Evolutionary conservation across 2,888 invertebrate genomes (phyloP), one percentile per base, ranked within the genome.

Genomic region (Volucella inanis): DNA sequence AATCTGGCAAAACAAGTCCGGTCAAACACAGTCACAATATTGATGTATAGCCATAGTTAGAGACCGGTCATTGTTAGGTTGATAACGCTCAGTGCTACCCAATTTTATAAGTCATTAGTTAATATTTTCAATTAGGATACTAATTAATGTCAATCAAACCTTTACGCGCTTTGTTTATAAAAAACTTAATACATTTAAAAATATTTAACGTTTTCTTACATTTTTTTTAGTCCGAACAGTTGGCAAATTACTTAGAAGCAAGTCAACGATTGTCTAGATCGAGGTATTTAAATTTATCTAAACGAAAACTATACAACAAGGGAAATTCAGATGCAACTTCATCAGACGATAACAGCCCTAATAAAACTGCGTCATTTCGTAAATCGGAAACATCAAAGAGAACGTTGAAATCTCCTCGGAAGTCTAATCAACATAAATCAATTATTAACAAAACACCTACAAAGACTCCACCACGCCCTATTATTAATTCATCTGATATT

Each of bases 261-360:
- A 70, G 74, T 47, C 2, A 74, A 57, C 41, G 3, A 1, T 12
- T 78, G 8, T 8, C 38, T n/a, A 70, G 31, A 10, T 57, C 47
- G 3, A 52, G 31, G 10, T 70, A 47, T 38, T 52, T 83, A 0
- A 78, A 83, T 54, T 0, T 62, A 8, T 83, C 83, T 0, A 83
- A 83, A 31, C 62, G 83, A 14, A 83, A 78, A 39, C 68, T 83
- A 1, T 83, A 83, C 14, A 68, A 47, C 18, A 83, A 83, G 50
- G 83, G 83, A 9, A 15, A 41, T 8, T 75, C 81, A 0, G 75
- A 75, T 41, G 1, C 0, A 0, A 15, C 64, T 9, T 15, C 55
- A 22, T 83, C 78, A 2, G 68, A 74, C 39, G 72, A 78, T 10
- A 47, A 49, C 10, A 71, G 70, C 15, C 64, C 78, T 9, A 6